Evolutionary conservation across 1,140 invertebrate genomes (phyloP).

Genomic region (Temnothorax longispinosus): DNA sequence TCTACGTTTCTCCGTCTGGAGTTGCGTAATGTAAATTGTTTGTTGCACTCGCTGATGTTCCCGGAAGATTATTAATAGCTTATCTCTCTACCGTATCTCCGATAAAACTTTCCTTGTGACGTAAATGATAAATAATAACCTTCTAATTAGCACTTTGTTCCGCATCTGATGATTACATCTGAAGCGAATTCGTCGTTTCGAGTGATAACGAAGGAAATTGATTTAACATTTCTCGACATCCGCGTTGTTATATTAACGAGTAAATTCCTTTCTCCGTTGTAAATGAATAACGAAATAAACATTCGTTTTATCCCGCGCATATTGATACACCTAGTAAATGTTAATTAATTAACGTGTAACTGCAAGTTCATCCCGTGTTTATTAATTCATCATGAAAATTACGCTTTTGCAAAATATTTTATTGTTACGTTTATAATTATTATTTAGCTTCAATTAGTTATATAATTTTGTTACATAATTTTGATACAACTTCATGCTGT

Average conservation of each 20-base stretch:
- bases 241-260: neutral
- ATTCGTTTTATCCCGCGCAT: neutral
- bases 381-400: constrained; percentile 31
- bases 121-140: constrained; percentile 36
- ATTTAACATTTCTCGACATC: neutral
- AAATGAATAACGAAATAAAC: constrained; percentile 31
- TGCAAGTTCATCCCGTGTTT: neutral
- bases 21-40: constrained; percentile 45
- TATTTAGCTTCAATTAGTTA: neutral
- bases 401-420: neutral
- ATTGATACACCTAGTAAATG: neutral
- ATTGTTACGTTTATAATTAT: constrained; percentile 9
- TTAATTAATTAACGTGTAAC: constrained; percentile 16
- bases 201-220: neutral
- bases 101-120: constrained; percentile 28
- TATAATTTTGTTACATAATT: neutral
- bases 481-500: neutral
- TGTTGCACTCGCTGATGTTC: constrained; percentile 7
- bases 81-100: constrained; percentile 10
- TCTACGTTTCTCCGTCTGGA: constrained; percentile 28
- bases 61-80: constrained; percentile 43
- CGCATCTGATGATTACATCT: constrained; percentile 8
- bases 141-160: constrained; percentile 33
- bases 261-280: neutral
- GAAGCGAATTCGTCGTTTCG: neutral